Conservation (phyloP, 2,113 vertebrate genomes). For the Salvator merianae region DNA sequence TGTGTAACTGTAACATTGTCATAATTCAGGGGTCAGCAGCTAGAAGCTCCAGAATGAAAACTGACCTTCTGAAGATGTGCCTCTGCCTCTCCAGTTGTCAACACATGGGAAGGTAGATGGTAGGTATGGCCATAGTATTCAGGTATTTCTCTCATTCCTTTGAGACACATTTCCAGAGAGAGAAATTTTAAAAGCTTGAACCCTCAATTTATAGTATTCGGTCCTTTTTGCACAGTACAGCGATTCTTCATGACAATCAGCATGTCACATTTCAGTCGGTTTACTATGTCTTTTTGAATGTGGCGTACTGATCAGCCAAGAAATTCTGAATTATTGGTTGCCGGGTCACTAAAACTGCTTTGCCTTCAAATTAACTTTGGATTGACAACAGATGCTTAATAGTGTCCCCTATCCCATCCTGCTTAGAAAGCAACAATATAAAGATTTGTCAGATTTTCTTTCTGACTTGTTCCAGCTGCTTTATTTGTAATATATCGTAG, state of each 20-base stretch:
- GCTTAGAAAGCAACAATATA: neutral
- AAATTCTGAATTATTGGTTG: neutral
- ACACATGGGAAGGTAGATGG: neutral
- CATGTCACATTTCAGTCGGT: neutral
- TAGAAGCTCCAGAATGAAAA: too few relatives aligned
- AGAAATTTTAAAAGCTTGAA: neutral
- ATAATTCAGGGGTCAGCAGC: too few relatives aligned
- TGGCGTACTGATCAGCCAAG: neutral
- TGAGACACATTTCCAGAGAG: neutral
- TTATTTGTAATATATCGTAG: neutral
- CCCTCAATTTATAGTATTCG: neutral
- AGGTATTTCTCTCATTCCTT: neutral
- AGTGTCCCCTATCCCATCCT: neutral
- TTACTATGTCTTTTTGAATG: neutral
- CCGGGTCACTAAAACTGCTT: slow-evolving; percentile 11
- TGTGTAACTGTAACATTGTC: too few relatives aligned
- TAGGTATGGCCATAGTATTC: too few relatives aligned
- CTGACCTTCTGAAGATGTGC: too few relatives aligned
- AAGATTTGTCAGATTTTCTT: neutral
- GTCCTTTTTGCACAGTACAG: neutral
- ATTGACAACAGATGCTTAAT: neutral
- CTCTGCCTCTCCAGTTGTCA: neutral
- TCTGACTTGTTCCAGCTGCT: neutral
- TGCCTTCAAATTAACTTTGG: neutral
- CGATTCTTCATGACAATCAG: neutral